Conservation (phyloP, 1,140 invertebrate genomes). For the Calephelis nemesis region DNA sequence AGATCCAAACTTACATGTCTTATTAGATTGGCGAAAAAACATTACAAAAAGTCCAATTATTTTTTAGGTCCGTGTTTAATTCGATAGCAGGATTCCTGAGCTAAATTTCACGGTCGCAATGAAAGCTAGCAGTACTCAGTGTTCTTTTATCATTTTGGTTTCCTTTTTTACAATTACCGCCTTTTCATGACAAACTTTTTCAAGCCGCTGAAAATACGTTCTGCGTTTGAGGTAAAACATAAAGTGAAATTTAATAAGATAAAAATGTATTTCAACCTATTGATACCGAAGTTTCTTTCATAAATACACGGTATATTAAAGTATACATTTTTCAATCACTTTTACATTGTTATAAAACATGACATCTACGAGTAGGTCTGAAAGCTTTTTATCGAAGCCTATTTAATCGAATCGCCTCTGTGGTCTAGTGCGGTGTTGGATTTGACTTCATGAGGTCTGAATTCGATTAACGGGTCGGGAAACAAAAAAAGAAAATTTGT, state of each 20-base stretch:
- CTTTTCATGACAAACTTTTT: conserved; percentile 36
- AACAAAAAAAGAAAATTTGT: too few relatives aligned
- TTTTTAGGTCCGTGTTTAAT: conserved; percentile 43
- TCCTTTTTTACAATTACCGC: conserved; percentile 27
- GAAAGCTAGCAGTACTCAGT: conserved; percentile 38
- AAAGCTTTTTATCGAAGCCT: too few relatives aligned
- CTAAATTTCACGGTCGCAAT: conserved; percentile 43
- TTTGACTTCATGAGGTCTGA: too few relatives aligned
- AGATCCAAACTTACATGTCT: conserved; percentile 5
- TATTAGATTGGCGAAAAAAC: conserved; percentile 17
- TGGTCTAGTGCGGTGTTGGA: too few relatives aligned
- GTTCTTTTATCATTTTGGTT: conserved; percentile 35
- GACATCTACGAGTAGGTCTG: too few relatives aligned
- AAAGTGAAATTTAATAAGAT: conserved; percentile 1
- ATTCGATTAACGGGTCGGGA: too few relatives aligned
- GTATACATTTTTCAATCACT: too few relatives aligned
- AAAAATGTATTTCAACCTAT: not conserved
- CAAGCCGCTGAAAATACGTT: not conserved
- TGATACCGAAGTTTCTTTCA: too few relatives aligned
- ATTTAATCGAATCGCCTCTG: too few relatives aligned
- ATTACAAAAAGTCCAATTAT: conserved; percentile 17
- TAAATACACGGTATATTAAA: too few relatives aligned
- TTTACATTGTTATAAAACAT: too few relatives aligned
- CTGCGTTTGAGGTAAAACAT: conserved; percentile 1
- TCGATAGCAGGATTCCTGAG: conserved; percentile 44